These are phyloP conservation scores for Laspeyria flexula DNA, from an alignment of 2,888 invertebrate species.

Conservation along the genomic window DNA sequence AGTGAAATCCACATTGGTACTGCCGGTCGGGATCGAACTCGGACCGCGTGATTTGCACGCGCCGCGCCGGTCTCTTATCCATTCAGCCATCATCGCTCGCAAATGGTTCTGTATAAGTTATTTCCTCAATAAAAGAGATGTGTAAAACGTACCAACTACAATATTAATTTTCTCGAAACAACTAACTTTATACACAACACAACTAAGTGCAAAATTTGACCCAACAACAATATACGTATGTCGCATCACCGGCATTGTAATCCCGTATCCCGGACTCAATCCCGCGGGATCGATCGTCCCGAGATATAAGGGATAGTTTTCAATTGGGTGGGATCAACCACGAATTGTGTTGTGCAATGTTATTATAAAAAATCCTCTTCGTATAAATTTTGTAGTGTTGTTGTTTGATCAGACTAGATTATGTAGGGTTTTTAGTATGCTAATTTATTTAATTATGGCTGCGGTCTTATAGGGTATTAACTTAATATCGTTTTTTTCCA, in stretches of 20 bases:
- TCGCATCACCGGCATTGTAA: constrained; percentile 4
- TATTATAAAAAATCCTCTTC: constrained; percentile 34
- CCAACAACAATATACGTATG: constrained; percentile 20
- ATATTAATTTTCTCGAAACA: background rate
- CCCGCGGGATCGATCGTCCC: constrained; percentile 48
- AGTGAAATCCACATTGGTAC: too few species aligned
- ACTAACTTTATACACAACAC: background rate
- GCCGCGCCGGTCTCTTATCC: too few species aligned
- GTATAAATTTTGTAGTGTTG: constrained; percentile 9
- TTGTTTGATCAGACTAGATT: background rate
- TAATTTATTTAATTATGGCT: too few species aligned
- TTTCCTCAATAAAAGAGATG: too few species aligned
- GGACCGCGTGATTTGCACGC: too few species aligned
- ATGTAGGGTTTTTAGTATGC: background rate
- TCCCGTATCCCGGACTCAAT: constrained; percentile 16
- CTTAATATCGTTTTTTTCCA: too few species aligned
- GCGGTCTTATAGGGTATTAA: too few species aligned
- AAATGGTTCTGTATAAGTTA: too few species aligned
- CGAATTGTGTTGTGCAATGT: constrained; percentile 33
- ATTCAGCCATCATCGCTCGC: too few species aligned
- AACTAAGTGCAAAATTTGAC: constrained; percentile 23
- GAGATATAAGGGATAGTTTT: constrained; percentile 41
- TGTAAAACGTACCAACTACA: too few species aligned
- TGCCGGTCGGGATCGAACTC: too few species aligned
- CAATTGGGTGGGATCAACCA: constrained; percentile 47